Conservation (phyloP, 92 coral and sea anemone species). For the Actinostola sp. region DNA sequence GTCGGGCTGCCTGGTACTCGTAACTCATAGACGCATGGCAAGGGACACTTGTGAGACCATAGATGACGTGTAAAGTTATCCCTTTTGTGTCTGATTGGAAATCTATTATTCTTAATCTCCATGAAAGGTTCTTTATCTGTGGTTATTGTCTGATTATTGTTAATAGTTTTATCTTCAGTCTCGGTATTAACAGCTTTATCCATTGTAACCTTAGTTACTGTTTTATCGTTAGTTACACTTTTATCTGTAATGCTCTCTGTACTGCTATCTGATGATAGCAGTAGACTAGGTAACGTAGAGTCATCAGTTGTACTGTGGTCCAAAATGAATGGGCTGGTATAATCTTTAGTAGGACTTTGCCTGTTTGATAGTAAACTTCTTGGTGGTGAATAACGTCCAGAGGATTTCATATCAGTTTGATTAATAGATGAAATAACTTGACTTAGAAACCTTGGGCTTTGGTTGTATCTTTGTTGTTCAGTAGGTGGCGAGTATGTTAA, state of each 20-base stretch:
- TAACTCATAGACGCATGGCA: conserved; percentile 12
- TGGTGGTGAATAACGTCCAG: neutral
- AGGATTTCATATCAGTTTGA: conserved; percentile 3
- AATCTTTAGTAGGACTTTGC: conserved; percentile 8
- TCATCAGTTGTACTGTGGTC: conserved; percentile 26
- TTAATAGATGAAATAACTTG: conserved; percentile 30
- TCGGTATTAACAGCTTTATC: conserved; percentile 42
- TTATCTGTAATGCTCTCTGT: conserved; percentile 10
- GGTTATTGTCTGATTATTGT: neutral
- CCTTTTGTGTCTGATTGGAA: neutral
- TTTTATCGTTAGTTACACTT: neutral
- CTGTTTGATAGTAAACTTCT: neutral
- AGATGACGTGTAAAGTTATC: conserved; percentile 3
- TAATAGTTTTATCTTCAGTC: neutral
- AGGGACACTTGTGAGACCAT: conserved; percentile 43
- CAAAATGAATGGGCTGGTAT: conserved; percentile 21
- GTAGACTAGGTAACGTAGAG: conserved; percentile 12
- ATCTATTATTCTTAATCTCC: conserved; percentile 5
- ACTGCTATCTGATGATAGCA: conserved; percentile 17
- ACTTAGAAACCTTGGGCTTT: conserved; percentile 30
- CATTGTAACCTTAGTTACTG: neutral
- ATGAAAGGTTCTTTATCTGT: neutral
- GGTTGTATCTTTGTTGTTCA: neutral
- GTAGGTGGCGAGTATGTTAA: neutral
- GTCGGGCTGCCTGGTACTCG: neutral